Evolutionary conservation across 2,113 vertebrate species (phyloP), one percentile per base, ranked within the genome.

Genomic region (Paratilapia polleni): DNA sequence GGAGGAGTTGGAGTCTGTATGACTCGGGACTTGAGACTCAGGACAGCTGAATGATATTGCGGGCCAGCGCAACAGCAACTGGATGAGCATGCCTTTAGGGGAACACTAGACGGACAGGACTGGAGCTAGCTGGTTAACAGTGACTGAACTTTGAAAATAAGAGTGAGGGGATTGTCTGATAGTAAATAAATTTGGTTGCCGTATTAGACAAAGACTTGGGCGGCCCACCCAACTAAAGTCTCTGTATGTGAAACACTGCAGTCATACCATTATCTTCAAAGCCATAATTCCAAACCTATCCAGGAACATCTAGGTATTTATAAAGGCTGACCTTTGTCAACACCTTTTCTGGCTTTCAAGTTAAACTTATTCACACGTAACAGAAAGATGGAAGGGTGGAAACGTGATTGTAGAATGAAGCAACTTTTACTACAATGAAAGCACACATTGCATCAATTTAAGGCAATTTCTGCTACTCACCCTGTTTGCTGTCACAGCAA

Each of bases 401-500:
- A 41, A 75, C 63, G 11, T 49, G 34, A 68, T 31, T 13, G 10
- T 2, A 62, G 41, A 36, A 75, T 73, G 58, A 43, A 5, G 63
- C 34, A 38, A 66, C 43, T 61, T 24, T 52, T 20, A 58, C 11
- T 26, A 6, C 63, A 49, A 76, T 54, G 17, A 57, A 75, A 80
- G 24, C 20, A 59, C 19, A 19, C 19, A 38, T 19, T 49, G 20
- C 13, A 52, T 3, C 52, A 6, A 70, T 49, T 52, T 8, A 73
- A 31, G 20, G 1, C 1, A 62, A 1, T 4, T 28, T 79, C n/a
- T 3, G 4, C 20, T 66, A 83, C 98, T 98, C 81, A 99, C 98
- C 94, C 97, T 95, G 92, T 99, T 99, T 79, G 98, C 97, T 0
- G 98, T 99, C 70, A 99, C 97, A 0, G 98, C 97, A 2, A 99